Evolutionary conservation across 2,888 invertebrate genomes (phyloP).

Genomic region (Diaperis boleti): DNA sequence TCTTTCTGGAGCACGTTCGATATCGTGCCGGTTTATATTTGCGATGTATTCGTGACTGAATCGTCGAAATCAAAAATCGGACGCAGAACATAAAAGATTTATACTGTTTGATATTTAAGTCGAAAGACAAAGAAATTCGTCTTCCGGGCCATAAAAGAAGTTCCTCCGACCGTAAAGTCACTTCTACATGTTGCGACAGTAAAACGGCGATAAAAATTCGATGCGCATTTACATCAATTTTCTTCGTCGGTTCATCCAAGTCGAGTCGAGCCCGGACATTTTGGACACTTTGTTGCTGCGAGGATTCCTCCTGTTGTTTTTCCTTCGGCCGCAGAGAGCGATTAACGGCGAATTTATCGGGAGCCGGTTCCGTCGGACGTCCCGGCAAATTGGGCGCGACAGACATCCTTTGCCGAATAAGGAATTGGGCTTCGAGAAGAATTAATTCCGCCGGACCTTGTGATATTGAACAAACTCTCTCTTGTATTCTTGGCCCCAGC

Average conservation of each 20-base stretch:
- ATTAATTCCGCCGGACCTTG: no score
- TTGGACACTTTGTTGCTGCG: constrained; percentile 42
- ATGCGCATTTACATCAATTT: constrained; percentile 67
- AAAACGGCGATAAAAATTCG: constrained; percentile 67
- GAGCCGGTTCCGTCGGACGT: constrained; percentile 10
- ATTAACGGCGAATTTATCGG: constrained; percentile 23
- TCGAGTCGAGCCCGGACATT: constrained; percentile 52
- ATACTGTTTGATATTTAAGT: constrained; percentile 58
- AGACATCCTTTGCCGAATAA: constrained; percentile 30
- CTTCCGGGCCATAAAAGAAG: constrained; percentile 62
- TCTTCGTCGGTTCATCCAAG: constrained; percentile 55
- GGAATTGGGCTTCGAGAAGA: constrained; percentile 27
- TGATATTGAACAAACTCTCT: no score
- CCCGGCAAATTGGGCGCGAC: constrained; percentile 31
- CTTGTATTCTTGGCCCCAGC: no score
- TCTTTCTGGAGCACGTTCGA: not conserved
- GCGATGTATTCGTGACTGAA: not conserved
- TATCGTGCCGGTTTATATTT: not conserved
- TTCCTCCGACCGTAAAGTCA: constrained; percentile 63
- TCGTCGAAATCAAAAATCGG: constrained; percentile 34
- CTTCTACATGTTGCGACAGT: constrained; percentile 67
- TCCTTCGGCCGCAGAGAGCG: constrained; percentile 11
- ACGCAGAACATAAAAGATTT: constrained; percentile 36
- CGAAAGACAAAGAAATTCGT: constrained; percentile 61
- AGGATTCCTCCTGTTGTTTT: not conserved